Evolutionary conservation across 2,113 vertebrate species (phyloP), one percentile per base, ranked within the genome.

Genomic region (Cheirogaleus medius): DNA sequence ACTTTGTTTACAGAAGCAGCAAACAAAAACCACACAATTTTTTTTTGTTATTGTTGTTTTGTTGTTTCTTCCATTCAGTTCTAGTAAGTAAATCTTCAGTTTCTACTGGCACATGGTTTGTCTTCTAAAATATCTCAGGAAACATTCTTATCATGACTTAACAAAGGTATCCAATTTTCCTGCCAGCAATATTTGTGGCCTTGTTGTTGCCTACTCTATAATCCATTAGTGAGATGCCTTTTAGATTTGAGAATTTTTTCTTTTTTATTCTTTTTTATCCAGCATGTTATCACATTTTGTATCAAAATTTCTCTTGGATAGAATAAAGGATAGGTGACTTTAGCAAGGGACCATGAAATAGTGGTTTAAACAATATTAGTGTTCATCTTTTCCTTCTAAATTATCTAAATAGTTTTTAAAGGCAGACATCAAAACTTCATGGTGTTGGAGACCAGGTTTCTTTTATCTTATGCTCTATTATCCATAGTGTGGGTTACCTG

Each of bases 401-500:
- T 29, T 23, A 56, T 25, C 5, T 58, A 23, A 20, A 37, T 23
- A 13, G 13, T 42, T 56, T 66, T 4, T 52, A 64, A 74, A 58
- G 3, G 5, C 2, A 37, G 17, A 29, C 5, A 68, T 34, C 11
- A n/a, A 42, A 21, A 21, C 0, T 56, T 42, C 0, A 1, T 83
- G 9, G 20, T 63, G 54, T 25, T 74, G 15, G 54, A 0, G n/a
- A 32, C 0, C 32, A 47, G 1, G 1, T 8, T 32, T 68, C 37
- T 39, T 47, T 2, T 3, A 20, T 42, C 3, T 85, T 42, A 0
- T 42, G 0, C 1, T 60, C 15, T 69, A 21, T 34, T 39, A 49
- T 95, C 10, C 8, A 6, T 60, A 20, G 8, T 77, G 23, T 77
- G 32, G 1, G 6, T 66, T 76, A 42, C 15, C 1, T 32, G 8